Conservation (phyloP, 2,113 vertebrate genomes). For the Microtus richardsoni region DNA sequence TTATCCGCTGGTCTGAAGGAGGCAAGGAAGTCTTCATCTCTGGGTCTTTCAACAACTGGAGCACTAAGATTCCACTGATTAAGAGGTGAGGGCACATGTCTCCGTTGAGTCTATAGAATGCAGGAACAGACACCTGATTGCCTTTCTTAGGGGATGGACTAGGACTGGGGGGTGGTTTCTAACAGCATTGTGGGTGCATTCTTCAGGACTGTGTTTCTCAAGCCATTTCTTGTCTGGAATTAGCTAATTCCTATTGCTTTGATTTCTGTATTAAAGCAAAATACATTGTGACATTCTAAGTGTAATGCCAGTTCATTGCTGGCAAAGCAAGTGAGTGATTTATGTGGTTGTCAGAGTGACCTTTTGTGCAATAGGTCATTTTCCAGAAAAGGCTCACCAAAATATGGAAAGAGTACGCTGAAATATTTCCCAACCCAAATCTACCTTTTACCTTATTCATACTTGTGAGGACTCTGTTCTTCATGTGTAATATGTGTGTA, state of each 20-base stretch:
- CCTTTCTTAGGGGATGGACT: background rate
- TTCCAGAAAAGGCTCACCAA: conserved; percentile 32
- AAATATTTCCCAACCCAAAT: conserved; percentile 1
- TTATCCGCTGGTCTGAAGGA: conserved; percentile 97
- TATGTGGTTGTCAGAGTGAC: conserved; percentile 8
- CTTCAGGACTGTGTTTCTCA: background rate
- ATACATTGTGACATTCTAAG: background rate
- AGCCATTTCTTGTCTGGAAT: background rate
- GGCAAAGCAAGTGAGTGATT: background rate
- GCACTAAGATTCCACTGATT: conserved; percentile 96
- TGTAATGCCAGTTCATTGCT: background rate
- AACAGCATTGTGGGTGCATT: background rate
- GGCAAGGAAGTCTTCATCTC: conserved; percentile 98
- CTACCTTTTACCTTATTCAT: background rate
- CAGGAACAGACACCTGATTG: background rate
- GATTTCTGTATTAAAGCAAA: background rate
- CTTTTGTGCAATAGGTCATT: background rate
- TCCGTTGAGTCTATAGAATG: background rate
- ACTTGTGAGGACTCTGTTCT: background rate
- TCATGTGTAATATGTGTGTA: background rate
- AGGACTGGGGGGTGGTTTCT: background rate
- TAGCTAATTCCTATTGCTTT: background rate
- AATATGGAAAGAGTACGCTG: background rate
- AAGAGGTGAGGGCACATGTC: conserved; percentile 91
- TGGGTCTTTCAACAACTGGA: conserved; percentile 98